These are phyloP conservation scores for Spheniscus humboldti DNA, from an alignment of 2,797 vertebrate genomes.

Conservation along the genomic window DNA sequence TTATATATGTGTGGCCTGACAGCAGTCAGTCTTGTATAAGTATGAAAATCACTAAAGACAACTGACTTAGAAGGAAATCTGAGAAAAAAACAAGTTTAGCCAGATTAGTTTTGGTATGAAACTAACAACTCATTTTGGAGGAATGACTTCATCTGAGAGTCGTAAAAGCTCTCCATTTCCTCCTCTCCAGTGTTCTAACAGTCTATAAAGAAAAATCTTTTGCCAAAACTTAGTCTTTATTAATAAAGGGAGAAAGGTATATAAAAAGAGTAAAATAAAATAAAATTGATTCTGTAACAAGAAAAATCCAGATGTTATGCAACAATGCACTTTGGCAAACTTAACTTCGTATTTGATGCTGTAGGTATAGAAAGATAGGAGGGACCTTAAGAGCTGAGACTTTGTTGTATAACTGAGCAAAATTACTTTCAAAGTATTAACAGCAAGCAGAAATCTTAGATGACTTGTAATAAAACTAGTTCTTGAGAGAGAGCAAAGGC, in stretches of 20 bases:
- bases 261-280: neutral
- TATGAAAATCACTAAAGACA: neutral
- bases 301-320: neutral
- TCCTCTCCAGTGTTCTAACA: neutral
- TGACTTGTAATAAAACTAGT: slow-evolving; percentile 18
- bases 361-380: neutral
- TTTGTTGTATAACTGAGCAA: neutral
- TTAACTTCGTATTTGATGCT: neutral
- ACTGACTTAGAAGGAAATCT: neutral
- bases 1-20: neutral
- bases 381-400: neutral
- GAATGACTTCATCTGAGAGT: neutral
- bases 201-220: neutral
- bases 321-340: neutral
- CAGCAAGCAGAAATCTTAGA: slow-evolving; percentile 10
- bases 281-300: neutral
- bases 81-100: neutral
- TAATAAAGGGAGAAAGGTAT: neutral
- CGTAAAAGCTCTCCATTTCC: neutral
- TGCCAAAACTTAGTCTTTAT: neutral
- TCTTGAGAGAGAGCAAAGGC: slow-evolving; percentile 37
- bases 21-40: neutral
- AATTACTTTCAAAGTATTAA: slow-evolving; percentile 11
- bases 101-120: neutral
- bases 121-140: neutral